Evolutionary conservation across 2,888 invertebrate species (phyloP).

Genomic region (Melanophora roralis): DNA sequence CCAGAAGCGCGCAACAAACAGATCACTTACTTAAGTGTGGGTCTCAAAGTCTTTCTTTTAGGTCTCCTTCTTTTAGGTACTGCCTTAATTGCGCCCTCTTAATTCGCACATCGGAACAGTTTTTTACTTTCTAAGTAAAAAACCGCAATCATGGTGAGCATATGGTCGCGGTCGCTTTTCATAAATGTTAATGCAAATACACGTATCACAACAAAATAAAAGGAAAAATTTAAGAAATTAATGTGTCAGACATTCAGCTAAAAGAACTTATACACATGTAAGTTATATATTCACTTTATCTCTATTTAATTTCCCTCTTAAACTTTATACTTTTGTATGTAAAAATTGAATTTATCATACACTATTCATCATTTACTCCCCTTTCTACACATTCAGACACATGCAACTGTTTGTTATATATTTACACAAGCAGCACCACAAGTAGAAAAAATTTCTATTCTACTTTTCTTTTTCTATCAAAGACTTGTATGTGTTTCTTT

Average conservation of each 20-base stretch:
- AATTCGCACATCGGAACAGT: background rate
- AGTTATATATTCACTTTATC: slow-evolving; percentile 46
- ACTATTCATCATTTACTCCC: background rate
- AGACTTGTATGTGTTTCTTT: slow-evolving; percentile 9
- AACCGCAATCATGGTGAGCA: slow-evolving; percentile 38
- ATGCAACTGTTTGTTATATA: slow-evolving; percentile 23
- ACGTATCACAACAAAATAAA: background rate
- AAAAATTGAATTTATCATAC: background rate
- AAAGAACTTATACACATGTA: slow-evolving; percentile 53
- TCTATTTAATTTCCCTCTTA: slow-evolving; percentile 22
- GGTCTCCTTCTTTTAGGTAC: no score
- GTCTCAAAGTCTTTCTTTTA: no score
- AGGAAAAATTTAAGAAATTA: slow-evolving; percentile 21
- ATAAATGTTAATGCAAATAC: no score
- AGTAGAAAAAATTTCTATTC: background rate
- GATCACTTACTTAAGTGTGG: no score
- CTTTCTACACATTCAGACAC: background rate
- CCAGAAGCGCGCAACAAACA: no score
- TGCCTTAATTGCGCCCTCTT: background rate
- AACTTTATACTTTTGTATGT: background rate
- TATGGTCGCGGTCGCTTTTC: slow-evolving; percentile 27
- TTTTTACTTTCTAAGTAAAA: background rate
- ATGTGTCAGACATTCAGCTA: slow-evolving; percentile 53
- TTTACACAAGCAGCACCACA: background rate
- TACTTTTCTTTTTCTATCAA: slow-evolving; percentile 19